Conservation (phyloP, 2,888 invertebrate species). For the Gryllus longicercus region DNA sequence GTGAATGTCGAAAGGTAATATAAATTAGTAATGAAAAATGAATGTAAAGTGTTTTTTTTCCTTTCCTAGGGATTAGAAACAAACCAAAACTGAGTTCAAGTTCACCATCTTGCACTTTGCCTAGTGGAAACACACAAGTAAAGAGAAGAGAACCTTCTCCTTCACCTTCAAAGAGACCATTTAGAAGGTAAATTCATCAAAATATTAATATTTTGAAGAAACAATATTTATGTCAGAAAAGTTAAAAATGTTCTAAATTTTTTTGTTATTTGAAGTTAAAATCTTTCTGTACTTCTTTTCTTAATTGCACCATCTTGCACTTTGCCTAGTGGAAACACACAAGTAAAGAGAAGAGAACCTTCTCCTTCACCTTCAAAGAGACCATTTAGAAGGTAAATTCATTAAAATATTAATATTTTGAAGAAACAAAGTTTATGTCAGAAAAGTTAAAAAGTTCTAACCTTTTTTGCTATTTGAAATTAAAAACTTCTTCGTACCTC, state of each 20-base stretch:
- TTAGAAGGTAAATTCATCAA: not conserved
- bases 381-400: not conserved
- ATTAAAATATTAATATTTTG: not conserved
- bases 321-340: constrained; percentile 10
- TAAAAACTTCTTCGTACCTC: not conserved
- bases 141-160: constrained; percentile 4
- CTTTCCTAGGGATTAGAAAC: not conserved
- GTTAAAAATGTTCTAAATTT: too few species aligned
- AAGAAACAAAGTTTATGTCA: too few species aligned
- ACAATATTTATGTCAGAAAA: too few species aligned
- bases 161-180: constrained; percentile 24
- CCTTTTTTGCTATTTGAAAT: too few species aligned
- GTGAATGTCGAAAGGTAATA: too few species aligned
- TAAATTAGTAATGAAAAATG: too few species aligned
- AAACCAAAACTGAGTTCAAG: not conserved
- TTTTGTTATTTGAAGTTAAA: too few species aligned
- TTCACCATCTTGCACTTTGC: constrained; percentile 19
- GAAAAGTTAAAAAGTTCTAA: too few species aligned
- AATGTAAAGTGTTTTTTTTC: not conserved
- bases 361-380: constrained; percentile 25
- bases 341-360: not conserved
- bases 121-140: constrained; percentile 11
- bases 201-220: not conserved
- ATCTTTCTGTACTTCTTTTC: too few species aligned
- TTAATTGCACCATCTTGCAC: constrained; percentile 18